Base-by-base conservation (phyloP, 1,140 invertebrate species). In the Conus betulinus region DNA sequence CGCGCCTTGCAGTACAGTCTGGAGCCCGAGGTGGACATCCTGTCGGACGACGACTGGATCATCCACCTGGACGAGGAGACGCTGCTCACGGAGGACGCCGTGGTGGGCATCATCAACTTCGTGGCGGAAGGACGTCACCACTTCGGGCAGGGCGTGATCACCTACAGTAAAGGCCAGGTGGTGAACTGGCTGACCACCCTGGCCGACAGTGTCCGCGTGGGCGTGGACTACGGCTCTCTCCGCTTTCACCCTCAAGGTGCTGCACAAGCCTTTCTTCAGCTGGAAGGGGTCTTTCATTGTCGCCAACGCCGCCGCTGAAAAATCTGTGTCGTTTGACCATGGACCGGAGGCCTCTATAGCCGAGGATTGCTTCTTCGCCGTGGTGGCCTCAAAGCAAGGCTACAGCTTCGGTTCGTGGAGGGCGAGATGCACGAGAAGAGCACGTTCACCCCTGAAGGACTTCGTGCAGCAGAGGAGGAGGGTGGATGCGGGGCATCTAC, bases 1-100 rank as follows among this genome's bases (percentile, higher is more conserved):
- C 96, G 99, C 90, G 99, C 99, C 15, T 95, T 99, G 0, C 99
- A 99, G 94, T 99, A 99, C 95, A 99, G 98, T 93, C 96, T 99
- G n/a, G 99, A 99, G 96, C 97, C 98, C 92, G 97, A 97, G 92
- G 97, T 95, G 4, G 99, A 98, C 95, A 97, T 98, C 90, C 94
- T 99, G 20, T 97, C 96, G 39, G 98, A 99, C 93, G 97, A 97
- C 89, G 98, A 99, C 95, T 99, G 98, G 98, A 97, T 99, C 92
- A 98, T 99, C 5, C 99, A 99, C 96, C 96, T 99, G 51, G 99
- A 99, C 94, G 99, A 99, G 96, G 99, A 99, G 95, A 99, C 99
- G 0, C 94, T 99, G 51, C 95, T 99, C 0, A 99, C 99, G 4
- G 98, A 98, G 93, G 98, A 99, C 94, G 97, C 98, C 51, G 96